phyloP scores from a whole-genome alignment of 30 jellyfish, hydroid and myxozoan species.

The Hydractinia echinata region DNA sequence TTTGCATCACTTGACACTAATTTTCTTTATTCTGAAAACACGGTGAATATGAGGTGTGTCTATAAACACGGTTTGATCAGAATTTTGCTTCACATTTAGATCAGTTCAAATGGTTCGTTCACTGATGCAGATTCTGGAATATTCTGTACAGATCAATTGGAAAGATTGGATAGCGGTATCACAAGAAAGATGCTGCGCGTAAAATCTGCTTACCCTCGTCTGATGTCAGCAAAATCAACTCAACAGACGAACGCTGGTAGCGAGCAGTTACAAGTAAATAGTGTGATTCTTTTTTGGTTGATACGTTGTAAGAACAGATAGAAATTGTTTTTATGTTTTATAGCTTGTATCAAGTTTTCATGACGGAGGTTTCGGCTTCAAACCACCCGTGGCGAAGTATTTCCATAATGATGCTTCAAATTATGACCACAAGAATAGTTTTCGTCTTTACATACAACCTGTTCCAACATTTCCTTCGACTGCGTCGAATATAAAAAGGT shows the following conservation, averaged over 20 bases:
- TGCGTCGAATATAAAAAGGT: slow-evolving; percentile 49
- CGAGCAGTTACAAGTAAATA: slow-evolving; percentile 47
- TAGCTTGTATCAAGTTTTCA: slow-evolving; percentile 43
- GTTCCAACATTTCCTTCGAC: slow-evolving; percentile 38
- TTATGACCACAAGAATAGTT: slow-evolving; percentile 18
- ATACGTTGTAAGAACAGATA: not conserved
- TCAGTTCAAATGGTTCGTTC: not conserved
- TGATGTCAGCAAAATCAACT: slow-evolving; percentile 22
- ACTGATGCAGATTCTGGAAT: slow-evolving; percentile 6
- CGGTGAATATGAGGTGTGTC: too few species aligned
- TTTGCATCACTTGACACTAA: not conserved
- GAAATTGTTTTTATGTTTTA: not conserved
- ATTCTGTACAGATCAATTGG: not conserved
- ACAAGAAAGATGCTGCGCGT: slow-evolving; percentile 35
- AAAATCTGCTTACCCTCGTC: slow-evolving; percentile 65
- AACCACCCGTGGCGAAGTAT: slow-evolving; percentile 14
- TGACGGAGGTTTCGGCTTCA: slow-evolving; percentile 59
- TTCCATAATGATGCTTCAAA: slow-evolving; percentile 47
- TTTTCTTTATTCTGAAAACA: too few species aligned
- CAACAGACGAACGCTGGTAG: slow-evolving; percentile 46
- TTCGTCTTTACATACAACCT: slow-evolving; percentile 59
- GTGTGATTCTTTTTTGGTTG: too few species aligned
- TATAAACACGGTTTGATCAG: not conserved
- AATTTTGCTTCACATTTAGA: too few species aligned
- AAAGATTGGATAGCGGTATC: slow-evolving; percentile 25